Evolutionary conservation across 2,113 vertebrate genomes (phyloP).

Genomic region (Muntiacus muntjak): DNA sequence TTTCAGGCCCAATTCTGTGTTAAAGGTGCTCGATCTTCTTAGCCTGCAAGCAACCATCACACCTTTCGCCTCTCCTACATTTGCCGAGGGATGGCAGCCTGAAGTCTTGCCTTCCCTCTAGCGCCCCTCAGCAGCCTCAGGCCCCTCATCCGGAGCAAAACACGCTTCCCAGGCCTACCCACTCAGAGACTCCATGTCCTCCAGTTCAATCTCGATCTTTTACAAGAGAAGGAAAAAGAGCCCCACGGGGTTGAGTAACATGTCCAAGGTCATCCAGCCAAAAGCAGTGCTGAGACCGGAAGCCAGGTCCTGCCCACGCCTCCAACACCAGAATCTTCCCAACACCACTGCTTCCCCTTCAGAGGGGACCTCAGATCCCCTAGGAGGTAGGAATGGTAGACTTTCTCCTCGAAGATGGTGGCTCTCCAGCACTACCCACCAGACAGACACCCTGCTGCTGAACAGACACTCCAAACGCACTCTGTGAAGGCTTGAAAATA

Average conservation of each 20-base stretch:
- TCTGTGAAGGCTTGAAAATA: not conserved
- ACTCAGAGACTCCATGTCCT: not conserved
- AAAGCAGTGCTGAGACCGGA: not conserved
- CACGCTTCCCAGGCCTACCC: not conserved
- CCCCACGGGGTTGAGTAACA: not conserved
- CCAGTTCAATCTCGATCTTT: not conserved
- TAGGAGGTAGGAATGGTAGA: not conserved
- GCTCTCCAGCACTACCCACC: not conserved
- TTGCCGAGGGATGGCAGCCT: not conserved
- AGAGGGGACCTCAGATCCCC: not conserved
- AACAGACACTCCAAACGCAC: not conserved
- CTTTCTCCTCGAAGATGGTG: not conserved
- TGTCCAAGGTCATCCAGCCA: not conserved
- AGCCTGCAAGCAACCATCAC: not conserved
- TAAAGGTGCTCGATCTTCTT: not conserved
- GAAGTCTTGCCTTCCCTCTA: not conserved
- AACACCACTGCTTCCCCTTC: not conserved
- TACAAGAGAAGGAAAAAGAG: not conserved
- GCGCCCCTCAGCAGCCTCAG: not conserved
- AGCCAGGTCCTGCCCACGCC: not conserved
- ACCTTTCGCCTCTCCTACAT: fast-evolving
- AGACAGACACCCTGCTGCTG: not conserved
- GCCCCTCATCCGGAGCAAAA: not conserved
- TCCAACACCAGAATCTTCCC: not conserved
- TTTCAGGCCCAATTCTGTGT: not conserved